Evolutionary conservation across 2,888 invertebrate genomes (phyloP), one percentile per base, ranked within the genome.

Genomic region (Aspidiotus destructor): DNA sequence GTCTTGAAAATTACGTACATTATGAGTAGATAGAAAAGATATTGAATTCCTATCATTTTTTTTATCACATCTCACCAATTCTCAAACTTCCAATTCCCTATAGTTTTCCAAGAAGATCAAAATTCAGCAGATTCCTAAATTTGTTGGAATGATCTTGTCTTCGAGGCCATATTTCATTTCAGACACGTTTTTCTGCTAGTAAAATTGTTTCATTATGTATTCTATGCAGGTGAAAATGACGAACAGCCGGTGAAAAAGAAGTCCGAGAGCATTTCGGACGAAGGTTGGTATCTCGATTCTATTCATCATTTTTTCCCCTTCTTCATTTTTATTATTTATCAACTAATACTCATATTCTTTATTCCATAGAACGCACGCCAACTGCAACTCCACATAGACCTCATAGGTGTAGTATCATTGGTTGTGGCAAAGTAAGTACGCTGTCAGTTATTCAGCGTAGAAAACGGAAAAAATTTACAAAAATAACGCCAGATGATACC

Each of bases 371-470:
- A 62, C 61, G 61, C 53, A 17, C 55, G n/a, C 61, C 69, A 53
- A 28, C 57, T 11, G 28, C 60, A 10, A 64, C 61, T 13, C 64
- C 64, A 8, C 64, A 70, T 57, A 28, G 69, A 74, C 88, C 89
- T 71, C 89, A 88, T 77, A 88, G 92, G 76, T 96, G 95, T 81
- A 89, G 89, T 74, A 90, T 92, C 74, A 85, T 88, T 74, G 89
- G 90, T 74, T 96, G 96, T 80, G 90, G 89, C 70, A 94, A 95
- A 84, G 81, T 81, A 74, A 71, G 65, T 70, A 16, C 10, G 40
- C 28, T 52, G 6, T n/a, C 17, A 13, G 13, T 10, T 44, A 44
- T 42, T 41, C 52, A 13, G 1, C 48, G 13, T 11, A 62, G 10
- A 16, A 5, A 62, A 48, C n/a, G 13, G 17, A 9, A 17, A n/a